A percentile compares a stretch with the other conserved stretches of the same genome.
Conservation (phyloP, 2,888 invertebrate genomes). For the Tachina fera region DNA sequence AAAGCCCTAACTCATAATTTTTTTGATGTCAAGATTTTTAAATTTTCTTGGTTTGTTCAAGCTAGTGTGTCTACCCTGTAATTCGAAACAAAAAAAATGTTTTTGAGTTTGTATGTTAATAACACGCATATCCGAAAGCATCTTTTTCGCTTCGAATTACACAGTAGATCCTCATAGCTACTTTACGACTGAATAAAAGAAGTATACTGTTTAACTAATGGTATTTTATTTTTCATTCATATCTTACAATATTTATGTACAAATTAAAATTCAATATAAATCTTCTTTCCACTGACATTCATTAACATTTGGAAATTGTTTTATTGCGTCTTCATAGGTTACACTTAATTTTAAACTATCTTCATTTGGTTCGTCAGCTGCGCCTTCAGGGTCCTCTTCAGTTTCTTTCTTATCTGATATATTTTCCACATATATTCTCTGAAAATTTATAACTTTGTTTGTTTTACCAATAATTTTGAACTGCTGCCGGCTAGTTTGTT, state of each 20-base stretch:
- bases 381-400: slow-evolving; percentile 20
- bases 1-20: no score
- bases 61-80: no score
- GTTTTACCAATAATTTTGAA: slow-evolving; percentile 87
- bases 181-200: not conserved
- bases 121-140: no score
- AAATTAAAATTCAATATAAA: slow-evolving; percentile 38
- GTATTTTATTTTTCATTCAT: not conserved
- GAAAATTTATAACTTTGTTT: slow-evolving; percentile 87
- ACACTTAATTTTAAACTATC: slow-evolving; percentile 75
- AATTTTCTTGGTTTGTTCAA: no score
- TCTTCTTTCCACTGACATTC: slow-evolving; percentile 64
- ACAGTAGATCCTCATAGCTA: no score
- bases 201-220: not conserved
- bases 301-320: slow-evolving; percentile 74
- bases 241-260: not conserved
- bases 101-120: no score
- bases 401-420: slow-evolving; percentile 66
- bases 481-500: slow-evolving; percentile 84
- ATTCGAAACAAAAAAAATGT: no score
- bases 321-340: slow-evolving; percentile 80
- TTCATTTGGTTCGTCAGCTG: slow-evolving; percentile 45
- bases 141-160: no score
- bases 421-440: slow-evolving; percentile 86
- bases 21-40: no score